Percentiles rank a stretch among this genome's conserved stretches.
These are phyloP conservation scores for Bedellia somnulentella DNA, from an alignment of 2,888 invertebrate genomes.

Conservation along the genomic window DNA sequence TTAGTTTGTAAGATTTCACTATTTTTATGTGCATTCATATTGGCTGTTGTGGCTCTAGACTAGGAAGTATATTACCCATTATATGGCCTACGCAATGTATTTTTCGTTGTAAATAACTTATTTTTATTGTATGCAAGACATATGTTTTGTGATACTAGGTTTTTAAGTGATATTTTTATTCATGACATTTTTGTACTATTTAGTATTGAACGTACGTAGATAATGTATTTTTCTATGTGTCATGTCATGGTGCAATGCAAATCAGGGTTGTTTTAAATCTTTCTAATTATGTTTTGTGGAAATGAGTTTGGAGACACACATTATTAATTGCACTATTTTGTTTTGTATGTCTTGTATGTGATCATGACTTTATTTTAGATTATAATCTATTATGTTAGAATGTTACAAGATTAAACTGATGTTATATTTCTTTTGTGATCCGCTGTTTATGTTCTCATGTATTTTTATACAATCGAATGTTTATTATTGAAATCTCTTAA, in stretches of 20 bases:
- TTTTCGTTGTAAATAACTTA: slow-evolving; percentile 4
- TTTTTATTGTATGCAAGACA: slow-evolving; percentile 2
- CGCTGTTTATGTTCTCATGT: too few relatives aligned
- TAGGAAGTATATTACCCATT: background rate
- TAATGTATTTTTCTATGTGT: slow-evolving; percentile 23
- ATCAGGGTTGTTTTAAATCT: slow-evolving; percentile 20
- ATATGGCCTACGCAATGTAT: slow-evolving; percentile 1
- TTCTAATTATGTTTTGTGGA: slow-evolving; percentile 17
- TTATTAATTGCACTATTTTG: slow-evolving; percentile 4
- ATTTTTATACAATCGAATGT: too few relatives aligned
- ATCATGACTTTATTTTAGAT: slow-evolving; percentile 27
- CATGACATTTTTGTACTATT: slow-evolving; percentile 14
- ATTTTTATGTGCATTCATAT: background rate
- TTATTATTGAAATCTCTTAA: too few relatives aligned
- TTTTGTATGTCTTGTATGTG: slow-evolving; percentile 1
- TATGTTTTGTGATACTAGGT: slow-evolving; percentile 6
- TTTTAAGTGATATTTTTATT: slow-evolving; percentile 13
- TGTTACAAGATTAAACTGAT: too few relatives aligned
- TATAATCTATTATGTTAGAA: too few relatives aligned
- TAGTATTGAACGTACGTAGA: slow-evolving; percentile 23
- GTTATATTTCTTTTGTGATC: too few relatives aligned
- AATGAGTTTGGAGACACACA: slow-evolving; percentile 1
- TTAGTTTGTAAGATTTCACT: too few relatives aligned
- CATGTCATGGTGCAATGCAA: slow-evolving; percentile 15
- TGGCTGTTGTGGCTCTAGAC: background rate